These are phyloP conservation scores for Mionectes macconnelli DNA, from an alignment of 2,113 vertebrate species.

Conservation along the genomic window DNA sequence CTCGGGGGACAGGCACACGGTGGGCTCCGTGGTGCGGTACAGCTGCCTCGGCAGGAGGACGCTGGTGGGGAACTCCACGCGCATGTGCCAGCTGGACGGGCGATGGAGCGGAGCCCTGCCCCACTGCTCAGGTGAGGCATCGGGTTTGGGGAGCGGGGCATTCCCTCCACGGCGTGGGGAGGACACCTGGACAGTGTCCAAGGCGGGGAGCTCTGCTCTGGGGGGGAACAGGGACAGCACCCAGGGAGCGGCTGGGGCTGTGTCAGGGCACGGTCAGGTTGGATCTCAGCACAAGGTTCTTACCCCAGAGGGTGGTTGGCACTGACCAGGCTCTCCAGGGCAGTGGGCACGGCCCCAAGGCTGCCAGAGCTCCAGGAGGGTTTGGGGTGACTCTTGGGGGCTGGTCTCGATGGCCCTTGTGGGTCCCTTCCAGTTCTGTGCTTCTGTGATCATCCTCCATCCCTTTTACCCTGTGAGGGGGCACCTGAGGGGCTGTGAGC, in stretches of 20 bases:
- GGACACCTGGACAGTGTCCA: no score
- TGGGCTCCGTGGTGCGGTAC: constrained; percentile 90
- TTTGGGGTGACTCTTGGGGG: no score
- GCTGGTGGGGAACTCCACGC: constrained; percentile 88
- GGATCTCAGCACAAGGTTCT: no score
- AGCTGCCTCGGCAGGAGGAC: constrained; percentile 84
- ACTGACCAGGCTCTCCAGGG: no score
- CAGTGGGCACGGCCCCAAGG: no score
- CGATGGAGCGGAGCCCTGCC: constrained; percentile 95
- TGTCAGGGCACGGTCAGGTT: no score
- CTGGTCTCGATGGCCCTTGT: neutral
- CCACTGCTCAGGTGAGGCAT: constrained; percentile 90
- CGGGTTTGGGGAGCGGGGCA: fast-evolving
- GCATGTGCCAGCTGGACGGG: constrained; percentile 92
- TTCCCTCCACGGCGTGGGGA: no score
- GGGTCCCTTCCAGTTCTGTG: neutral
- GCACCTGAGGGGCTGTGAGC: neutral
- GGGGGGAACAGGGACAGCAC: no score
- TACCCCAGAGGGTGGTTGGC: no score
- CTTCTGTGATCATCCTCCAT: neutral
- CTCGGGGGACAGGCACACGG: constrained; percentile 85
- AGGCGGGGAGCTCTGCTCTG: no score
- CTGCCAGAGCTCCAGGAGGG: no score
- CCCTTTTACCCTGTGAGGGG: fast-evolving
- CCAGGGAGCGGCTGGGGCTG: no score